Evolutionary conservation across 2,888 invertebrate species (phyloP).

Genomic region (Steinernema carpocapsae): DNA sequence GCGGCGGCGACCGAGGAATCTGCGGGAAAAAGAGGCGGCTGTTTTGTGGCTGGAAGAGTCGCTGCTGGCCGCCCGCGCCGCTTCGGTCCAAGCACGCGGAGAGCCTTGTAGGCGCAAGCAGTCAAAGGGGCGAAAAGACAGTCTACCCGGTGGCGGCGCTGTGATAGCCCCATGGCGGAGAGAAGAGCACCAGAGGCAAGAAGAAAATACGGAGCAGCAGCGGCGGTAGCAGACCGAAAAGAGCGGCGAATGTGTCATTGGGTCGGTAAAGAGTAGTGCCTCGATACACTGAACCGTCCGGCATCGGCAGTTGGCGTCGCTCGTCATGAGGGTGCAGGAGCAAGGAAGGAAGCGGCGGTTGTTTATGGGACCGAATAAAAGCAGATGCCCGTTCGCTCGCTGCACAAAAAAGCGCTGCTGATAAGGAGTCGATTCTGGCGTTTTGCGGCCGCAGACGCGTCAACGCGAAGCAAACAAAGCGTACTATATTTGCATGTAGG

Average conservation of each 20-base stretch:
- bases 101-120: too few relatives aligned
- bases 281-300: slow-evolving; percentile 11
- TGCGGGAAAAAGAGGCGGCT: background rate
- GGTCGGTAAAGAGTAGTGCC: background rate
- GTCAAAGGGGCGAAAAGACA: too few relatives aligned
- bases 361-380: background rate
- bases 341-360: background rate
- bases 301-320: slow-evolving; percentile 2
- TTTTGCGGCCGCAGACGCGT: too few relatives aligned
- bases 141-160: too few relatives aligned
- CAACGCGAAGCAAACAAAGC: too few relatives aligned
- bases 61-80: background rate
- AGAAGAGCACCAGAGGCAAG: background rate
- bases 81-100: background rate
- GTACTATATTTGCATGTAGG: too few relatives aligned
- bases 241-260: slow-evolving; percentile 11
- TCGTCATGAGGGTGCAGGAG: background rate
- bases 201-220: background rate
- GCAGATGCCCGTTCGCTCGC: too few relatives aligned
- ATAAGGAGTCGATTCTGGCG: too few relatives aligned
- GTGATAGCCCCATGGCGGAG: too few relatives aligned
- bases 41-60: slow-evolving; percentile 24
- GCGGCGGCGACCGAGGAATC: background rate
- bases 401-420: too few relatives aligned
- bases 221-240: slow-evolving; percentile 15